Evolutionary conservation across 2,888 invertebrate genomes (phyloP), one percentile per base, ranked within the genome.

Genomic region (Serripes groenlandicus): DNA sequence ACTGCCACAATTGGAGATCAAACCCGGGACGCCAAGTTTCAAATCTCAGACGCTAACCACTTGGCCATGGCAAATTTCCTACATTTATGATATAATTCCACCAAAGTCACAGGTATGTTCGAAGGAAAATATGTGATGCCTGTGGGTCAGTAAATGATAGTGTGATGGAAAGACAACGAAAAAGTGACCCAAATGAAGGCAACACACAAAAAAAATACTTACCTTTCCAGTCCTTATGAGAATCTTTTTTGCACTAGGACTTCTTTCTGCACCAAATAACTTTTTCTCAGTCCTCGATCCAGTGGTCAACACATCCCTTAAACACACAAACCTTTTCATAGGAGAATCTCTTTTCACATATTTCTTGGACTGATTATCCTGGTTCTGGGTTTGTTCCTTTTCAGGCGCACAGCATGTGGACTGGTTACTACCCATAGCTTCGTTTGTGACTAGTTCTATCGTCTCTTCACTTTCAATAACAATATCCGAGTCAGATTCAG

Each of bases 231-330:
- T 9, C 30, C 81, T 81, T 83, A 95, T 95, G 30, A 95, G 87
- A 77, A 94, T 93, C 68, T 89, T 88, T 72, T 92, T 92, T 0
- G 91, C 90, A n/a, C 86, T 85, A 58, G 75, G 72, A 21, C 72
- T 74, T 0, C 80, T 84, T 30, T 62, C 78, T 15, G 69, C 78
- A 1, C 72, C 60, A 64, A 90, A 86, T 69, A 92, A 74, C 30
- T 80, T 78, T 68, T 88, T 90, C 23, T 83, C 89, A 11, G 85
- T 85, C 3, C 90, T 88, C 77, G 90, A 90, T 1, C 86, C 90
- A 7, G 80, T 84, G 7, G 78, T 35, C 75, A 88, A 66, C 54
- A 90, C 86, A 35, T 91, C 91, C 32, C 84, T 87, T 54, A 92
- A 60, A 23, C 89, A 87, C 11, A 84, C 85, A 72, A 87, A 90